Evolutionary conservation across 2,888 invertebrate genomes (phyloP).

Genomic region (Tipula unca): DNA sequence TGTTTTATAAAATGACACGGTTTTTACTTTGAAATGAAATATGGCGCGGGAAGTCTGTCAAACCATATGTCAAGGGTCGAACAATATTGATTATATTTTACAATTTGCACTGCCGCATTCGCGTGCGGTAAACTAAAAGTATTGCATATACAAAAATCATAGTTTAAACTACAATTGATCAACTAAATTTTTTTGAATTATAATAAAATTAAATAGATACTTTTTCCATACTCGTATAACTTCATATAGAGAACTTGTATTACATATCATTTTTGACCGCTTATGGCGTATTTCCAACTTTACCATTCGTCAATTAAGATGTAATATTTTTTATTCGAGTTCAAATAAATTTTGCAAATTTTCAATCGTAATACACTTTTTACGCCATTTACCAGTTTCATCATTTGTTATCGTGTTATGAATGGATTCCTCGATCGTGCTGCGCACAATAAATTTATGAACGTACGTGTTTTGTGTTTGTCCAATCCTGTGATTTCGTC

Average conservation of each 20-base stretch:
- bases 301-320: no score
- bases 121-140: no score
- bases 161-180: no score
- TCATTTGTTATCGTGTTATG: constrained; percentile 43
- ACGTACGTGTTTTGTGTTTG: constrained; percentile 56
- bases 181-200: no score
- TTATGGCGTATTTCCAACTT: no score
- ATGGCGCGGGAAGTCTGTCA: background rate
- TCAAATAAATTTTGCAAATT: constrained; percentile 40
- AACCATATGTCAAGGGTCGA: background rate
- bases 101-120: no score
- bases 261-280: no score
- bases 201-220: no score
- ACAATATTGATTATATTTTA: background rate
- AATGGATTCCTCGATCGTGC: constrained; percentile 65
- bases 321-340: constrained; percentile 20
- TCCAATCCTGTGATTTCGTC: constrained; percentile 69
- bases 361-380: constrained; percentile 40
- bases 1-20: background rate
- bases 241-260: no score
- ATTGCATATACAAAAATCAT: no score
- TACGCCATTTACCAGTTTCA: constrained; percentile 40
- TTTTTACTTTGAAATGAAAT: background rate
- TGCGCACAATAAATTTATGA: constrained; percentile 58
- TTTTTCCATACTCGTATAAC: no score